These are phyloP conservation scores for Mythimna albipuncta DNA, from an alignment of 2,888 invertebrate genomes.

Conservation along the genomic window DNA sequence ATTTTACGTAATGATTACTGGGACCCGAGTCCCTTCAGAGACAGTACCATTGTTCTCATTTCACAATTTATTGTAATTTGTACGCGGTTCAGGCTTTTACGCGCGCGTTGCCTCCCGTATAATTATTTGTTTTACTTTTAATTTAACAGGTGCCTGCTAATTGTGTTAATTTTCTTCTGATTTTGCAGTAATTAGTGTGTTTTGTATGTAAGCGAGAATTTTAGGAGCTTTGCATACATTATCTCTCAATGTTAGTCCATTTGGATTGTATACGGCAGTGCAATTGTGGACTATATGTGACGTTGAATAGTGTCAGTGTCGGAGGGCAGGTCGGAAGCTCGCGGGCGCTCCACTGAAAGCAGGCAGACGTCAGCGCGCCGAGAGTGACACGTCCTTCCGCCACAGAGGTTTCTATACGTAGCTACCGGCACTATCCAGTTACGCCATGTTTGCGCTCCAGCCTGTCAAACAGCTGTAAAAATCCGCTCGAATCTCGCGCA, in stretches of 20 bases:
- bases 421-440: slow-evolving; percentile 74
- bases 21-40: slow-evolving; percentile 68
- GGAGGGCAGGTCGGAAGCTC: slow-evolving; percentile 86
- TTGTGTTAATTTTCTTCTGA: slow-evolving; percentile 52
- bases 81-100: slow-evolving; percentile 60
- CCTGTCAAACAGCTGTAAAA: slow-evolving; percentile 66
- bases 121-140: slow-evolving; percentile 55
- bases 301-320: slow-evolving; percentile 77
- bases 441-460: slow-evolving; percentile 69
- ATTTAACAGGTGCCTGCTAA: slow-evolving; percentile 53
- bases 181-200: slow-evolving; percentile 39
- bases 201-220: slow-evolving; percentile 1
- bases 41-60: slow-evolving; percentile 67
- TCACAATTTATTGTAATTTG: slow-evolving; percentile 65
- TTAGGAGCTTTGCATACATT: slow-evolving; percentile 11
- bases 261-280: slow-evolving; percentile 56
- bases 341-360: slow-evolving; percentile 83
- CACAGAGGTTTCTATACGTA: slow-evolving; percentile 76
- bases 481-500: slow-evolving; percentile 35
- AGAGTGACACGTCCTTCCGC: slow-evolving; percentile 89
- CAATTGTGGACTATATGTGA: slow-evolving; percentile 70
- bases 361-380: slow-evolving; percentile 81
- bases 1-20: slow-evolving; percentile 72
- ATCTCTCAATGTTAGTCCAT: slow-evolving; percentile 26
- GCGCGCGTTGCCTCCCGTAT: slow-evolving; percentile 40